These are phyloP conservation scores for Netelia virgata DNA, from an alignment of 2,888 invertebrate genomes.

Conservation along the genomic window DNA sequence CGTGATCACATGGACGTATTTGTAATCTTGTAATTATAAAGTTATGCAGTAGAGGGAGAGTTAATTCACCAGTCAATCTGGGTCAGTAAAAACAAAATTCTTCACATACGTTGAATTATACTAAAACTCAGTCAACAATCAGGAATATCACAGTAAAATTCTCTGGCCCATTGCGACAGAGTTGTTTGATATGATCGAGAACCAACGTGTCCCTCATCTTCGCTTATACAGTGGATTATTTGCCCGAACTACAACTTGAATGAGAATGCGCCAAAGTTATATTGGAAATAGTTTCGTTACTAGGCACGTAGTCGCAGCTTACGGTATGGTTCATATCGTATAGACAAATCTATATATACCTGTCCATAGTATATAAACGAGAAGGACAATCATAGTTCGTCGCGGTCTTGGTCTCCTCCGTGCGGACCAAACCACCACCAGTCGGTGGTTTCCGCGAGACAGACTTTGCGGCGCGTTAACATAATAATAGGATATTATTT, in stretches of 20 bases:
- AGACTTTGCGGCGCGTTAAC: conserved; percentile 69
- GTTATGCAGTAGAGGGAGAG: no score
- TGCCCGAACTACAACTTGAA: conserved; percentile 5
- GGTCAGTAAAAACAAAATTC: no score
- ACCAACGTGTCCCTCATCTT: conserved; percentile 4
- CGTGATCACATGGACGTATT: no score
- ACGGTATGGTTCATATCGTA: conserved; percentile 16
- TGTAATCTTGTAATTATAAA: no score
- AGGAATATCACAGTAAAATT: no score
- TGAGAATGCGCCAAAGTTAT: conserved; percentile 69
- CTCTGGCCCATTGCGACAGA: neutral
- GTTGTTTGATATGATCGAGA: neutral
- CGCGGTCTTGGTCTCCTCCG: conserved; percentile 41
- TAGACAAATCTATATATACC: conserved; percentile 5
- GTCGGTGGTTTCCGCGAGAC: conserved; percentile 60
- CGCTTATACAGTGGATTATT: neutral
- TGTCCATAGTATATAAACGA: conserved; percentile 20
- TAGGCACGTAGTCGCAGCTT: conserved; percentile 28
- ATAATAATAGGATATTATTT: conserved; percentile 77
- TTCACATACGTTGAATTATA: no score
- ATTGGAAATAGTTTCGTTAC: conserved; percentile 73
- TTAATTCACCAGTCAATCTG: no score
- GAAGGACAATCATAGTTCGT: conserved; percentile 14
- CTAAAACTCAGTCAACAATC: no score
- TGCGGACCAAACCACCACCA: conserved; percentile 18